These are phyloP conservation scores for Clytia hemisphaerica DNA, from an alignment of 30 jellyfish, hydroid and myxozoan species.

Conservation along the genomic window DNA sequence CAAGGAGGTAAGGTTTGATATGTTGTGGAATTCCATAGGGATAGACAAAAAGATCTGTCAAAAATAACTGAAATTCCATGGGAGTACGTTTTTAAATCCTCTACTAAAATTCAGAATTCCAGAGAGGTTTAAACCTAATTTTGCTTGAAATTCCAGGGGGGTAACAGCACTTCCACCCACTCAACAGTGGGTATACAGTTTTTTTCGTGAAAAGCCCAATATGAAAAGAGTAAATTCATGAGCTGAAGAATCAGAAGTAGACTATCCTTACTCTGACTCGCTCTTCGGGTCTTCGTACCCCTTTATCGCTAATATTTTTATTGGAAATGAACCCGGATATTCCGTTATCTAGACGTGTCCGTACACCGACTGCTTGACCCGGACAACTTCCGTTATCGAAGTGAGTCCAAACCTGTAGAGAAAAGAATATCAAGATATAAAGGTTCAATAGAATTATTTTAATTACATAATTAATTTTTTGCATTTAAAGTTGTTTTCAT, in stretches of 20 bases:
- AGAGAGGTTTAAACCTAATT: too few relatives aligned
- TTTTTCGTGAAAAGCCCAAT: neutral
- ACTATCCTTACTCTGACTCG: conserved; percentile 79
- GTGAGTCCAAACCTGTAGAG: conserved; percentile 84
- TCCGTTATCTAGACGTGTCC: conserved; percentile 76
- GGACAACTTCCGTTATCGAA: conserved; percentile 96
- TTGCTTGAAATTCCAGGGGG: too few relatives aligned
- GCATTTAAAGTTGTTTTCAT: too few relatives aligned
- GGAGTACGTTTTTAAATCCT: too few relatives aligned
- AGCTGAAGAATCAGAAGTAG: neutral
- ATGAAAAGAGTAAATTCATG: neutral
- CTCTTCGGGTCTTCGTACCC: conserved; percentile 81
- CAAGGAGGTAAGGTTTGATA: too few relatives aligned
- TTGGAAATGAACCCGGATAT: conserved; percentile 77
- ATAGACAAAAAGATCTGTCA: too few relatives aligned
- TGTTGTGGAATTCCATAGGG: too few relatives aligned
- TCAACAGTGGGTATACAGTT: neutral
- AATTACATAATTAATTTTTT: too few relatives aligned
- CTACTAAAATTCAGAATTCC: too few relatives aligned
- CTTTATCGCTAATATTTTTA: conserved; percentile 82
- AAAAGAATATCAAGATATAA: neutral
- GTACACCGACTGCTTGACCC: conserved; percentile 94
- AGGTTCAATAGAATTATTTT: too few relatives aligned
- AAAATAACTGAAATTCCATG: too few relatives aligned
- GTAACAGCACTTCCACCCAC: too few relatives aligned